A percentile compares a stretch with the other conserved stretches of the same genome.
phyloP scores from a whole-genome alignment of 2,888 invertebrate genomes.

The Eupithecia insigniata region DNA sequence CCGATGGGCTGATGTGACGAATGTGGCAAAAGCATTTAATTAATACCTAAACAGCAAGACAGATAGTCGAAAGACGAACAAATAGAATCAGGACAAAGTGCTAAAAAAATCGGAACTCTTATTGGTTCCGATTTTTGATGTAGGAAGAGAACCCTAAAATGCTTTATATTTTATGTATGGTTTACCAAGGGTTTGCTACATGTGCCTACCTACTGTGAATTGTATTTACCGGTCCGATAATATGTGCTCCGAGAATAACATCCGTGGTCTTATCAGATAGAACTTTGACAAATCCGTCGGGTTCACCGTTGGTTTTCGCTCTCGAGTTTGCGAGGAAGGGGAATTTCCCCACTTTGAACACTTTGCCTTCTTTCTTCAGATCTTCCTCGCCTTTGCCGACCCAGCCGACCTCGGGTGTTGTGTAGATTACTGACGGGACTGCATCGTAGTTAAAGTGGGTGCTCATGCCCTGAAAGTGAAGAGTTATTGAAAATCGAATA shows the following conservation, averaged over 20 bases:
- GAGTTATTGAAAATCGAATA: neutral
- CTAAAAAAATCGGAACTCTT: no score
- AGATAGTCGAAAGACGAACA: no score
- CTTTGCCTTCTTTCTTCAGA: constrained; percentile 96
- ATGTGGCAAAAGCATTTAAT: no score
- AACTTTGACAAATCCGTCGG: constrained; percentile 98
- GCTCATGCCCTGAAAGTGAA: constrained; percentile 86
- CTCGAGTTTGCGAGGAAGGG: constrained; percentile 99
- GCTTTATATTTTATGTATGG: neutral
- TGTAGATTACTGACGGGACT: constrained; percentile 99
- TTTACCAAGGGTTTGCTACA: no score
- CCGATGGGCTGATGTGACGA: no score
- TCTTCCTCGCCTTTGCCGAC: constrained; percentile 97
- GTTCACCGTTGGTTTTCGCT: constrained; percentile 98
- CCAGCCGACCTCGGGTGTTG: constrained; percentile 99
- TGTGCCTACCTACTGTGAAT: neutral
- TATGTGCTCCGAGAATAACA: constrained; percentile 97
- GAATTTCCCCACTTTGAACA: constrained; percentile 98
- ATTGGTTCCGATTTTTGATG: no score
- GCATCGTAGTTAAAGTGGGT: constrained; percentile 99
- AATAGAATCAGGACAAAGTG: no score
- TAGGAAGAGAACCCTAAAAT: no score
- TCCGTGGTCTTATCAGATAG: constrained; percentile 97
- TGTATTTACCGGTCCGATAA: constrained; percentile 94
- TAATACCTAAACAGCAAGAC: no score